Base-by-base conservation (phyloP, 2,888 invertebrate genomes). In the Scelioninae gen. 1 region DNA sequence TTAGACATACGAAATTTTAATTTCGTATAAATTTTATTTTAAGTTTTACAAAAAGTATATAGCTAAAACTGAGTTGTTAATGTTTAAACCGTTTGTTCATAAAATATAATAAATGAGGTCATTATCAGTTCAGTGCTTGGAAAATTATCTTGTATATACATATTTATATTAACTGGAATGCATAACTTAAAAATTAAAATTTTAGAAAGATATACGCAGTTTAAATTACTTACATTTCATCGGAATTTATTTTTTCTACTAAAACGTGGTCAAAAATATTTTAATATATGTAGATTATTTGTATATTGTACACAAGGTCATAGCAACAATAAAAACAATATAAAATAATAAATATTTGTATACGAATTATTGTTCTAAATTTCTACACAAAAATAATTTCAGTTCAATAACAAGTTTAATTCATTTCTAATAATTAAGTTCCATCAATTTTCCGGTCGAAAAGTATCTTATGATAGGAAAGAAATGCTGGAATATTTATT, bases 401-500 rank as follows among this genome's bases (percentile, higher is more conserved):
- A 23, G 4, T 23, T 23, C 4, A 4, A 23, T 23, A 4, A 1
- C 23, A 23, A 23, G 23, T 34, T 34, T 34, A 5, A 34, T 4
- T 34, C 5, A 9, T 7, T 10, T 7, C 9, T 34, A 34, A 34
- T 34, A 34, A 34, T 34, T 34, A 34, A 1, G 34, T 1, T 34
- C 9, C 34, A 34, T 1, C 5, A 23, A 23, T 23, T 23, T 23
- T 23, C 23, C 23, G 23, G 23, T 23, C 23, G 2, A 23, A 23
- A 38, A 38, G 9, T 16, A 47, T 47, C 15, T 47, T 7, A 16
- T 9, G 16, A 45, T 15, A 31, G 32, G 23, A 56, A 43, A 47
- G 68, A 55, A 56, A 47, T 9, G 49, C 43, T 58, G 15, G 56
- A 58, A 34, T 69, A 69, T 69, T 69, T 69, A 69, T 69, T 58